phyloP scores from a whole-genome alignment of 1,140 invertebrate species.

The Solenopsis fugax region DNA sequence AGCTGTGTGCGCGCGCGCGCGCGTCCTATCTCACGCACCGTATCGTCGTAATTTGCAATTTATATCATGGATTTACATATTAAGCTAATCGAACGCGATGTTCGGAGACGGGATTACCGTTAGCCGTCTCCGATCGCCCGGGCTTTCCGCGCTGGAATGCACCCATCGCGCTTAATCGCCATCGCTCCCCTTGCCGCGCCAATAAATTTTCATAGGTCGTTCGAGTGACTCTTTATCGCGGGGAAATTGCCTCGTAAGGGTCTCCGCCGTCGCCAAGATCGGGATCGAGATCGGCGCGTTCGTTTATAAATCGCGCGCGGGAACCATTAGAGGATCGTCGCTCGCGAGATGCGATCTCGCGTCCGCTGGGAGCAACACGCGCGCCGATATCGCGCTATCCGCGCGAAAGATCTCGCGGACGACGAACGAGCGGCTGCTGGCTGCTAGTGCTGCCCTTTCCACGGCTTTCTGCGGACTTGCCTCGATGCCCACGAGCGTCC shows the following conservation, averaged over 20 bases:
- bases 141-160: constrained; percentile 45
- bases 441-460: constrained; percentile 12
- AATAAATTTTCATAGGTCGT: constrained; percentile 62
- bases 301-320: constrained; percentile 65
- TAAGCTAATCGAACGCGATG: constrained; percentile 41
- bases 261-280: background rate
- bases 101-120: constrained; percentile 56
- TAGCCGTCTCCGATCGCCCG: constrained; percentile 13
- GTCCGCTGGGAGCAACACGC: constrained; percentile 65
- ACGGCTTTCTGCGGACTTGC: constrained; percentile 17
- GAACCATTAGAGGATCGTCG: constrained; percentile 62
- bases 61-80: constrained; percentile 70
- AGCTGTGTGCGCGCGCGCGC: constrained; percentile 3
- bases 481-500: constrained; percentile 25
- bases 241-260: constrained; percentile 48
- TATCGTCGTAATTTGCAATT: constrained; percentile 62
- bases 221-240: constrained; percentile 52
- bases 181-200: background rate
- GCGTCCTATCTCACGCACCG: constrained; percentile 26
- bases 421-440: constrained; percentile 13
- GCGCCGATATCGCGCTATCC: constrained; percentile 63
- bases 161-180: background rate
- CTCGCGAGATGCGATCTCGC: constrained; percentile 54
- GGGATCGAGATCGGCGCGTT: constrained; percentile 28
- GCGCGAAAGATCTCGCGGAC: constrained; percentile 48